Base-by-base conservation (phyloP, 2,888 invertebrate species). In the Drosophila flavopinicola region DNA sequence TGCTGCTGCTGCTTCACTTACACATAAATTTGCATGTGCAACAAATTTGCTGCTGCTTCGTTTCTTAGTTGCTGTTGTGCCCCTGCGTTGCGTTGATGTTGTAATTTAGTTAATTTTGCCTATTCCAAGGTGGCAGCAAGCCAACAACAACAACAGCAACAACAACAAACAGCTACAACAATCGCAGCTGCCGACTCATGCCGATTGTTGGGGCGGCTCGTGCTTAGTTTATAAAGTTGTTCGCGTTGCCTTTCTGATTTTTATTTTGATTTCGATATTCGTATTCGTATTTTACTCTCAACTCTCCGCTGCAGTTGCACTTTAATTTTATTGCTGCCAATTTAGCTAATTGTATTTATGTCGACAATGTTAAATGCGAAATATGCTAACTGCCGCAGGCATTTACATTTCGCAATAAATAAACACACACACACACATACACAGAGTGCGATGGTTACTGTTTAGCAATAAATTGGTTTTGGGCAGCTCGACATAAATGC, bases 1-100 rank as follows among this genome's bases (percentile, higher is more conserved):
- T 52, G 51, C 42, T 64, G 69, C 56, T 78, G 78, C 78, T 70
- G 76, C 60, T 78, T 75, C 77, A 72, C 83, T 84, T 84, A 84
- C 87, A 84, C 87, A 84, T 87, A 87, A 88, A 89, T 89, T 88
- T 88, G 87, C 88, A 88, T 89, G 89, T 78, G 85, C 88, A 85
- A 86, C 85, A 88, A 83, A 88, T 88, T 88, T 86, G 74, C 79
- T 75, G 75, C 53, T 53, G 67, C 51, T 59, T 39, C 53, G 66
- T 49, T 63, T 53, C 71, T 71, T 15, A 38, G 64, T 38, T 66
- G 67, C 42, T 59, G 66, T 23, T 47, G 17, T 59, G 65, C 73
- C 57, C 38, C 70, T 69, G 57, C 56, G 20, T 61, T 67, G 53
- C 65, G 61, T 63, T 80, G 78, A 74, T 82, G 85, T 86, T 72